A percentile compares a stretch with the other conserved stretches of the same genome.
These are phyloP conservation scores for Hylia prasina DNA, from an alignment of 2,113 vertebrate species.

Conservation along the genomic window DNA sequence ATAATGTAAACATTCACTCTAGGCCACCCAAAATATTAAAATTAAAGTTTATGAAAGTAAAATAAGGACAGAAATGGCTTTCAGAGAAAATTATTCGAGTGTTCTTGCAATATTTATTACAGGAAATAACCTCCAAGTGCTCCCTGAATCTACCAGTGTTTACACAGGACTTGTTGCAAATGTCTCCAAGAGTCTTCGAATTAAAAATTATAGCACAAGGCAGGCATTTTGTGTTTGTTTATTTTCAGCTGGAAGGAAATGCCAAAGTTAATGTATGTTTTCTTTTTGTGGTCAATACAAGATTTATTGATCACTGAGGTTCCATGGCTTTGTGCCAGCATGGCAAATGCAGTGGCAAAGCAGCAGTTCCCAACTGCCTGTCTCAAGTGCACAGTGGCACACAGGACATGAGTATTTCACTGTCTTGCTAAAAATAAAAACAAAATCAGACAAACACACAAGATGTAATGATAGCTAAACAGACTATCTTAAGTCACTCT, in stretches of 20 bases:
- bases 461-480: background rate
- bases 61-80: slow-evolving; percentile 35
- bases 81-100: slow-evolving; percentile 38
- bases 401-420: background rate
- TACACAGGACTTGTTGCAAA: slow-evolving; percentile 23
- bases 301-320: slow-evolving; percentile 11
- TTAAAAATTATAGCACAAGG: slow-evolving; percentile 15
- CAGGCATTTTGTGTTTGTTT: slow-evolving; percentile 32
- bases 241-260: slow-evolving; percentile 38
- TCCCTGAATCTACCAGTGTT: slow-evolving; percentile 25
- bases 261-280: background rate
- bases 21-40: slow-evolving; percentile 8
- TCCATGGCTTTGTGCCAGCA: background rate
- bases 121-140: slow-evolving; percentile 52
- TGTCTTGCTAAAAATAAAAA: background rate
- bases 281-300: background rate
- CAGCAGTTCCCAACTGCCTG: background rate
- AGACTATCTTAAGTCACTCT: background rate
- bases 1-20: slow-evolving; percentile 12
- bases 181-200: background rate
- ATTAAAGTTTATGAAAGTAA: background rate
- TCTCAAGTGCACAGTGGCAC: background rate
- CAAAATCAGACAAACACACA: background rate
- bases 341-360: background rate
- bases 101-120: slow-evolving; percentile 48